Evolutionary conservation across 2,797 vertebrate genomes (phyloP).

Genomic region (Prionace glauca): DNA sequence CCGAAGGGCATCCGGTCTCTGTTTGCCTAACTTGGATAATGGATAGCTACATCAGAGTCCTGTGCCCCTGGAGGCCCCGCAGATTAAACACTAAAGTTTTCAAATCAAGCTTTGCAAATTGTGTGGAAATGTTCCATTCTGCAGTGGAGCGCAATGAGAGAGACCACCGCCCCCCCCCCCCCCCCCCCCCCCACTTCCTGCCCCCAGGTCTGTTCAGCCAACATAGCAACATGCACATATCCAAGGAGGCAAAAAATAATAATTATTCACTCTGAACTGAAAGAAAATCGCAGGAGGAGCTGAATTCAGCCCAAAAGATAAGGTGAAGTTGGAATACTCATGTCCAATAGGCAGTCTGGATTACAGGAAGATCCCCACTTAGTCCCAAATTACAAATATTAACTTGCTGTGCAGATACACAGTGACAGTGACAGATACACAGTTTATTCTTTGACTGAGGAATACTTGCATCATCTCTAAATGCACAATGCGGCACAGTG

Average conservation of each 20-base stretch:
- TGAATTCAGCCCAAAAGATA: neutral
- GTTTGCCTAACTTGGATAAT: slow-evolving; percentile 26
- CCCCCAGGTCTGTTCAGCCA: neutral
- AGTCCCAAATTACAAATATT: neutral
- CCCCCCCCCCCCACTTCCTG: no score
- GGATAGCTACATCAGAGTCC: neutral
- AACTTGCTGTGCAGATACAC: neutral
- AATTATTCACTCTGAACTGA: neutral
- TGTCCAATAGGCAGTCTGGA: neutral
- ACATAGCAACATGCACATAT: neutral
- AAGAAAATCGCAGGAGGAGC: neutral
- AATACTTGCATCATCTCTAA: neutral
- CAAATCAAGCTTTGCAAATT: slow-evolving; percentile 22
- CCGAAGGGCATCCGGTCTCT: neutral
- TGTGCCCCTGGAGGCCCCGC: neutral
- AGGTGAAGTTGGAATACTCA: neutral
- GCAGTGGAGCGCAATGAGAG: neutral
- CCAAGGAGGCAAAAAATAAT: neutral
- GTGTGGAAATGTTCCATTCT: neutral
- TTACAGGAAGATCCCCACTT: neutral
- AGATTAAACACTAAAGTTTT: slow-evolving; percentile 27
- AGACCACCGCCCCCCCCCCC: neutral
- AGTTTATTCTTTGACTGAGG: slow-evolving; percentile 18
- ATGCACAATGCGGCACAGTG: no score
- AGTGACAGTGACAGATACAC: neutral